Conservation (phyloP, 2,113 vertebrate species). For the Pagrus major region DNA sequence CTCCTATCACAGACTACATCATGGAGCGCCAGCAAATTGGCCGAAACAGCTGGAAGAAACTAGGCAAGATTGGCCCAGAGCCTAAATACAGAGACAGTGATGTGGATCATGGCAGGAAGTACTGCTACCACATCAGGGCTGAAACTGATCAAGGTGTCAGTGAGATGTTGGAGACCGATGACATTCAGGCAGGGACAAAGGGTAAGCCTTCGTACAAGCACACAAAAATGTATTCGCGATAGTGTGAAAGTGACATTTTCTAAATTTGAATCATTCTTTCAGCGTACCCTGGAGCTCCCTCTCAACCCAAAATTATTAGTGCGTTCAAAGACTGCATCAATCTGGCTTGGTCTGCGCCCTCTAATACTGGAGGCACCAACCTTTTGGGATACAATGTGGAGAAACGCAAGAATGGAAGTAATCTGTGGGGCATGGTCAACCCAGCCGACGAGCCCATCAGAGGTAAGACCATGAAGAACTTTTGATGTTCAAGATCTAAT, state of each 20-base stretch:
- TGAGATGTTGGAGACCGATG: slow-evolving; percentile 86
- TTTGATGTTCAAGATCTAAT: neutral
- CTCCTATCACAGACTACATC: slow-evolving; percentile 82
- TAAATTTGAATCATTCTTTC: neutral
- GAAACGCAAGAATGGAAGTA: slow-evolving; percentile 89
- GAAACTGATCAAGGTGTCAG: slow-evolving; percentile 85
- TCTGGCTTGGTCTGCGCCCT: slow-evolving; percentile 86
- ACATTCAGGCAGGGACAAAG: slow-evolving; percentile 88
- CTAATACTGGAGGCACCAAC: slow-evolving; percentile 82
- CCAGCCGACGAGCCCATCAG: slow-evolving; percentile 73
- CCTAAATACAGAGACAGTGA: slow-evolving; percentile 84
- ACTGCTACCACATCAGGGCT: slow-evolving; percentile 89
- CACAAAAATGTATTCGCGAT: neutral
- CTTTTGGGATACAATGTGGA: slow-evolving; percentile 89
- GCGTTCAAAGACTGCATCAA: slow-evolving; percentile 85
- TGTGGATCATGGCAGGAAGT: slow-evolving; percentile 88
- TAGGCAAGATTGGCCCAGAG: slow-evolving; percentile 83
- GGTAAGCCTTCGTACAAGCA: slow-evolving; percentile 76
- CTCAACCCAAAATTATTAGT: slow-evolving; percentile 83
- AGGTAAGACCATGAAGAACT: slow-evolving; percentile 74
- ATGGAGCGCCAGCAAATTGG: slow-evolving; percentile 89
- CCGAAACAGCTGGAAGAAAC: slow-evolving; percentile 86
- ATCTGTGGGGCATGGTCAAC: slow-evolving; percentile 84
- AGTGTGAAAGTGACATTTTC: neutral
- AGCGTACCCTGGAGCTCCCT: slow-evolving; percentile 87